phyloP scores from a whole-genome alignment of 1,140 invertebrate species.

The Papilio polytes region DNA sequence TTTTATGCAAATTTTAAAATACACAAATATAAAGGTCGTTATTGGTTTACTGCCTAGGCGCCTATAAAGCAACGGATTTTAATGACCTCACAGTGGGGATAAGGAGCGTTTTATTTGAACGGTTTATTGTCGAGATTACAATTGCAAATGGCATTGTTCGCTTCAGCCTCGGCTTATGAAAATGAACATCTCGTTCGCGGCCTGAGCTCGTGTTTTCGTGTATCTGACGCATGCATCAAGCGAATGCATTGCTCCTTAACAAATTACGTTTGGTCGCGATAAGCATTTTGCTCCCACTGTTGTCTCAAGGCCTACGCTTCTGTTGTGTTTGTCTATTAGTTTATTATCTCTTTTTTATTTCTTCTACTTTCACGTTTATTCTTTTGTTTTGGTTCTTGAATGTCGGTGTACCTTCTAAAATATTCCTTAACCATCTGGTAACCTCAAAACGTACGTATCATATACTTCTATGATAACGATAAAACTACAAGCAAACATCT shows the following conservation, averaged over 20 bases:
- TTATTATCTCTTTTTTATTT: neutral
- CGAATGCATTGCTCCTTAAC: constrained; percentile 24
- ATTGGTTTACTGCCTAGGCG: constrained; percentile 23
- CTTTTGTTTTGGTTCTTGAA: neutral
- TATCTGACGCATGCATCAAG: constrained; percentile 39
- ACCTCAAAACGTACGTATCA: too few relatives aligned
- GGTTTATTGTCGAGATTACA: constrained; percentile 33
- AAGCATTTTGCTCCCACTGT: constrained; percentile 33
- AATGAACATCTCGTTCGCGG: constrained; percentile 31
- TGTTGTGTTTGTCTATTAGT: constrained; percentile 32
- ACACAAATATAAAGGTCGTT: constrained; percentile 24
- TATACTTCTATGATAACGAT: too few relatives aligned
- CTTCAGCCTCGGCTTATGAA: constrained; percentile 30
- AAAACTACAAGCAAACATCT: neutral
- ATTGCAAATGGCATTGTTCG: constrained; percentile 36
- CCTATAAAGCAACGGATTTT: constrained; percentile 34
- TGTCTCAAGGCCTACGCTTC: constrained; percentile 25
- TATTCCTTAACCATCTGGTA: neutral
- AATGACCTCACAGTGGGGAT: constrained; percentile 6
- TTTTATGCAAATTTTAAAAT: constrained; percentile 34
- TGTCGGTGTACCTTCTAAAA: neutral
- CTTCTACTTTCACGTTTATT: neutral
- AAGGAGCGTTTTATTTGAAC: constrained; percentile 33
- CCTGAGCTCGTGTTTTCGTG: constrained; percentile 18
- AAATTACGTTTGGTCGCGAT: constrained; percentile 29